Conservation (phyloP, 2,797 vertebrate species). For the Cossypha dichroa region DNA sequence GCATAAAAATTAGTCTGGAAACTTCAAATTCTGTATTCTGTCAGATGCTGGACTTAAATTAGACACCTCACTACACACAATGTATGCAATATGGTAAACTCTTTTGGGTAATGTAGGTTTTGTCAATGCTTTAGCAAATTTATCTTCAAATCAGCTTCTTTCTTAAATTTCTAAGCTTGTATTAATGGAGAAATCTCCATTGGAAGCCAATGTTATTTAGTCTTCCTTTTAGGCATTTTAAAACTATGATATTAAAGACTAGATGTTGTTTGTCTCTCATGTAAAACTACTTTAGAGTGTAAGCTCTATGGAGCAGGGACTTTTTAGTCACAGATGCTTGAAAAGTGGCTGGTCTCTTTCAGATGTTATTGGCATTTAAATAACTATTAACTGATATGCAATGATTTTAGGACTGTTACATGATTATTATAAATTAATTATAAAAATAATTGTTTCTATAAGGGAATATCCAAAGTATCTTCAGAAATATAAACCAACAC, state of each 20-base stretch:
- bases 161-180: not conserved
- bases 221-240: not conserved
- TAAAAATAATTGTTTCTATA: not conserved
- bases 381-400: not conserved
- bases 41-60: not conserved
- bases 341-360: not conserved
- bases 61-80: not conserved
- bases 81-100: not conserved
- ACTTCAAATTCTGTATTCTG: not conserved
- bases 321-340: not conserved
- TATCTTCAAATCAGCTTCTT: not conserved
- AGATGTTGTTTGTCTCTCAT: not conserved
- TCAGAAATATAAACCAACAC: conserved; percentile 52
- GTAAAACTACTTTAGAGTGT: conserved; percentile 21
- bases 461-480: conserved; percentile 27
- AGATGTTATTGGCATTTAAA: not conserved
- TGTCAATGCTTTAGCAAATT: not conserved
- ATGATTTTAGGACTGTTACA: not conserved
- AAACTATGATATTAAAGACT: not conserved
- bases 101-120: not conserved
- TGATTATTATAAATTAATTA: not conserved
- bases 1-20: not conserved
- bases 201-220: not conserved
- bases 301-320: conserved; percentile 46
- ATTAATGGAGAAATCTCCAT: not conserved